Evolutionary conservation across 1,140 invertebrate species (phyloP).

Genomic region (Zophobas morio): DNA sequence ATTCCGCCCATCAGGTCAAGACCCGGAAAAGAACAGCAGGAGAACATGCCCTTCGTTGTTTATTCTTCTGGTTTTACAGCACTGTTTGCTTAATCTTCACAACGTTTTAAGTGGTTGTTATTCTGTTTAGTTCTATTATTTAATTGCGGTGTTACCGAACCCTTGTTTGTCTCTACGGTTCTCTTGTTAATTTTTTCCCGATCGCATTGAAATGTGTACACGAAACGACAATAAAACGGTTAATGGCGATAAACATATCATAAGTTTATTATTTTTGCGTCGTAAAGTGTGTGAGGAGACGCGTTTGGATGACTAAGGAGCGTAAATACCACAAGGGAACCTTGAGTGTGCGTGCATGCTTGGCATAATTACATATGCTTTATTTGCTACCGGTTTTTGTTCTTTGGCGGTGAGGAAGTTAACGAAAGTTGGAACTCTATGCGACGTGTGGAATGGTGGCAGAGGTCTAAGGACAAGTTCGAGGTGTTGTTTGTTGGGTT

Average conservation of each 20-base stretch:
- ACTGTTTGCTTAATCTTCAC: neutral
- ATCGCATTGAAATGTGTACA: constrained; percentile 7
- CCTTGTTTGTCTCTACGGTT: neutral
- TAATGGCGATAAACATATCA: constrained; percentile 11
- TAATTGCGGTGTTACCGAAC: neutral
- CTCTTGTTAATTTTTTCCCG: neutral
- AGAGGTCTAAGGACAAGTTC: no score
- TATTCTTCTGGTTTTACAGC: neutral
- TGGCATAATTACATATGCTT: neutral
- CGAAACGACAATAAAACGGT: constrained; percentile 3
- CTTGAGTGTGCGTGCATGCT: constrained; percentile 4
- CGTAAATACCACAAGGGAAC: constrained; percentile 6
- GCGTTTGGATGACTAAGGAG: neutral
- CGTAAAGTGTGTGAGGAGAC: neutral
- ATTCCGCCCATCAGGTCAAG: neutral
- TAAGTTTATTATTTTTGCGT: neutral
- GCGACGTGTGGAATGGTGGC: no score
- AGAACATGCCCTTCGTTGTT: neutral
- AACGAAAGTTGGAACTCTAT: no score
- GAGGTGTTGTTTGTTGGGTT: no score
- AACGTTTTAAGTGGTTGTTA: constrained; percentile 11
- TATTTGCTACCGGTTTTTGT: neutral
- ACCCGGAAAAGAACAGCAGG: neutral
- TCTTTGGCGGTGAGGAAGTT: no score
- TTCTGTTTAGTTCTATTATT: constrained; percentile 14